Evolutionary conservation across 2,113 vertebrate species (phyloP), one percentile per base, ranked within the genome.

Genomic region (Scolopax mira): DNA sequence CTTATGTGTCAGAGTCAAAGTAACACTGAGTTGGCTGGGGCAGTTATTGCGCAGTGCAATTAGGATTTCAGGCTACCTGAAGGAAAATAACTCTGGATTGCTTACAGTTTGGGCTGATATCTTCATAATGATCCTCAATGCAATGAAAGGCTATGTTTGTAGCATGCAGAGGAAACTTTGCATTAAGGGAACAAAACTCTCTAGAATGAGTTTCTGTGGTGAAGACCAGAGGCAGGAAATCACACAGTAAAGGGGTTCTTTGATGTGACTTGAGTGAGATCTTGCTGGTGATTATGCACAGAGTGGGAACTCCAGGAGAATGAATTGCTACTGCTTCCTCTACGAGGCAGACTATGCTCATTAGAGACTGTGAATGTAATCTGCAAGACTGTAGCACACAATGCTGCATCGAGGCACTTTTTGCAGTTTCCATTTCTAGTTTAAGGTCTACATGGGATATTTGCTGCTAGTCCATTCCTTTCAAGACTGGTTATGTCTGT

Each of bases 1-100:
- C 11, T 41, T 39, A 49, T 19, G 25, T 15, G 3, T 54, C 44
- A 46, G 44, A 72, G 22, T 35, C 65, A 79, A 61, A 4, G 39
- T 0, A 0, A 24, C 2, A 2, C 23, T 37, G 33, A 57, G 17
- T 49, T 48, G 62, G 11, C 15, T 69, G 7, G 16, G 9, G 24
- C 24, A 55, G 27, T 24, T 81, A 24, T 17, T 74, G 15, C 41
- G 42, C 79, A 4, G 2, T 14, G 13, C 23, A 82, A 10, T 7
- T 16, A 57, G 17, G 25, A 48, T 60, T 84, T 88, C 1, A 11
- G 39, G 60, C 30, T 27, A n/a, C 4, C 28, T 78, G 67, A 92
- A 69, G 62, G 23, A 92, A 94, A 65, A 46, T 13, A 65, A 82
- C 24, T 66, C 37, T 52, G 23, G 27, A 28, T 2, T 44, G 35